These are phyloP conservation scores for Stegodyphus mimosarum DNA, from an alignment of 1,140 invertebrate genomes.

Conservation along the genomic window DNA sequence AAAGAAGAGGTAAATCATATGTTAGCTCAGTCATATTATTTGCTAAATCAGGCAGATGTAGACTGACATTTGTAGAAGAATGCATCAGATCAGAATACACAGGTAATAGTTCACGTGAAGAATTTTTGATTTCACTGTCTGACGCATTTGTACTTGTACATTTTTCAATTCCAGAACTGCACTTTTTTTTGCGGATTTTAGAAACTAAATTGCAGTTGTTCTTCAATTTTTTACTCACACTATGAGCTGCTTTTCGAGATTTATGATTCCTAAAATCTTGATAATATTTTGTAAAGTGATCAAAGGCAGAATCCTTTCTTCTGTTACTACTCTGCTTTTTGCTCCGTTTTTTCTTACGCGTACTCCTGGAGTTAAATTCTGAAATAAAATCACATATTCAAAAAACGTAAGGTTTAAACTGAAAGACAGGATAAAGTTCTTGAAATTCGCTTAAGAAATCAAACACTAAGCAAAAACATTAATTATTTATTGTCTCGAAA, in stretches of 20 bases:
- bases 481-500: too few relatives aligned
- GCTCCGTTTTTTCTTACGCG: constrained; percentile 7
- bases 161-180: neutral
- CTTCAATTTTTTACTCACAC: too few relatives aligned
- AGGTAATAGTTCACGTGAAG: neutral
- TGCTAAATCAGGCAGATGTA: too few relatives aligned
- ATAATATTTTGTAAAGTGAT: neutral
- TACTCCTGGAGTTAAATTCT: neutral
- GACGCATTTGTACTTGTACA: neutral
- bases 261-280: neutral
- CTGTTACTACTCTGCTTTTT: constrained; percentile 3
- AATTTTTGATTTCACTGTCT: neutral
- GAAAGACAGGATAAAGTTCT: too few relatives aligned
- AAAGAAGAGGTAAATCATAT: too few relatives aligned
- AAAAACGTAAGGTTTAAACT: neutral
- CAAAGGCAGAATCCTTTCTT: constrained; percentile 2
- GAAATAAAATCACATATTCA: neutral
- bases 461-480: too few relatives aligned
- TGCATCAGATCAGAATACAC: too few relatives aligned
- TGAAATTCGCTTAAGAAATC: too few relatives aligned
- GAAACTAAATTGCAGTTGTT: neutral
- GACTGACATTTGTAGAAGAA: too few relatives aligned
- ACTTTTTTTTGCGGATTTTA: neutral
- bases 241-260: neutral
- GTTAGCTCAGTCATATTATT: too few relatives aligned